Evolutionary conservation across 2,797 vertebrate species (phyloP), one percentile per base, ranked within the genome.

Genomic region (Alexandromys oeconomus): DNA sequence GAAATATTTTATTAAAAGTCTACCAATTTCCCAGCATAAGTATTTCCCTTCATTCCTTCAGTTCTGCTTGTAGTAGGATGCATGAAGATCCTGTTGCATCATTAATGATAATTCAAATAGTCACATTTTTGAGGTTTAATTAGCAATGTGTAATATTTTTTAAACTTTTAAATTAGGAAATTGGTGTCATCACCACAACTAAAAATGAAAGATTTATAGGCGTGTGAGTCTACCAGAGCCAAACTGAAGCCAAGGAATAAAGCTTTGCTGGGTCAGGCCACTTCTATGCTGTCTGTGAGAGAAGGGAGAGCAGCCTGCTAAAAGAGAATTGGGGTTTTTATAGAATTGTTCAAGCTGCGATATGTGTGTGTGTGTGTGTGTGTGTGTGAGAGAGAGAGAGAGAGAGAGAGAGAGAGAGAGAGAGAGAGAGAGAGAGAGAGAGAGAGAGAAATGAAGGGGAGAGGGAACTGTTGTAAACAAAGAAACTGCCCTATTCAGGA

Each of bases 31-130:
- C 19, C 17, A 82, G 14, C 37, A 13, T 86, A 95, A 78, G 13
- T 76, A 81, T 87, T 96, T 94, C 88, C 71, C 14, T 67, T 67
- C 12, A 46, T 59, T 81, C 61, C 78, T 91, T 11, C n/a, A 86
- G 87, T 5, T 93, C 54, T 95, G 77, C 43, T 40, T 29, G 59
- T 82, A 76, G 82, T 85, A 91, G 89, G 91, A 63, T 91, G 37
- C 78, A 77, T 77, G n/a, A 92, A 87, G 85, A 89, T 88, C 54
- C 74, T 94, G 48, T 74, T 63, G 54, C 37, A 69, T 57, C 78
- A 86, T 87, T 94, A 78, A 88, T 93, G 46, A 95, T 86, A 51
- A 96, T 81, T 96, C 80, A 74, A 74, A 13, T 54, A 88, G 87
- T 27, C 46, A 92, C 7, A 34, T 74, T 29, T 93, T 97, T 84